Conservation (phyloP, 2,797 vertebrate species). For the Ara ararauna region DNA sequence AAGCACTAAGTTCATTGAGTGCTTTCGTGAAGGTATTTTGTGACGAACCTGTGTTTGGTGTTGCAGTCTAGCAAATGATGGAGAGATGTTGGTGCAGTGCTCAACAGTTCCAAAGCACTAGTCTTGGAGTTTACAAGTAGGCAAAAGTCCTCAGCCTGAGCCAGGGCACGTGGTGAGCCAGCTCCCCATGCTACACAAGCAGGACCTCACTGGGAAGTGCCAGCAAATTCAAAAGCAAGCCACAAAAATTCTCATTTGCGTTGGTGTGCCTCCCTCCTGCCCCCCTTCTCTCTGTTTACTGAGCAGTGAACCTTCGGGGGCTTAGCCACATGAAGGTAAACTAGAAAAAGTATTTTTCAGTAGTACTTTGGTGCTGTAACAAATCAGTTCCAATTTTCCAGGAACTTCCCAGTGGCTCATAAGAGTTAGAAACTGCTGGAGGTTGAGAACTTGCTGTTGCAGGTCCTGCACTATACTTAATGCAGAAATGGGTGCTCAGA, state of each 20-base stretch:
- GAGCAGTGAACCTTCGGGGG: constrained; percentile 26
- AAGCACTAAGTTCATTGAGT: neutral
- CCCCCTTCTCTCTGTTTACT: neutral
- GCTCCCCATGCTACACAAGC: neutral
- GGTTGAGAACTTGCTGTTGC: constrained; percentile 25
- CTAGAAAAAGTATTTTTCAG: constrained; percentile 21
- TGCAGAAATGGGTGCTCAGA: neutral
- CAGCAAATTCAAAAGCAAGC: constrained; percentile 36
- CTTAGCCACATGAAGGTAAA: constrained; percentile 54
- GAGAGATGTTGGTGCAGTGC: neutral
- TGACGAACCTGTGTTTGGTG: neutral
- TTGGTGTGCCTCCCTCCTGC: neutral
- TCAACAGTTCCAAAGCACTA: neutral
- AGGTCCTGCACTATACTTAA: neutral
- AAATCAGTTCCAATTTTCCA: constrained; percentile 16
- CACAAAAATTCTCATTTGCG: constrained; percentile 56
- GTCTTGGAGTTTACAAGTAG: neutral
- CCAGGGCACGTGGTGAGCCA: neutral
- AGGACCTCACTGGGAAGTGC: neutral
- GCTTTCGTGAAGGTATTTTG: neutral
- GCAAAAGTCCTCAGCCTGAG: neutral
- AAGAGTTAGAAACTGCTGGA: neutral
- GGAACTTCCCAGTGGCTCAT: neutral
- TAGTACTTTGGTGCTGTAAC: neutral
- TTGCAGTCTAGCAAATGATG: neutral